These are phyloP conservation scores for Clarias macrocephalus DNA, from an alignment of 2,113 vertebrate genomes.

Conservation along the genomic window DNA sequence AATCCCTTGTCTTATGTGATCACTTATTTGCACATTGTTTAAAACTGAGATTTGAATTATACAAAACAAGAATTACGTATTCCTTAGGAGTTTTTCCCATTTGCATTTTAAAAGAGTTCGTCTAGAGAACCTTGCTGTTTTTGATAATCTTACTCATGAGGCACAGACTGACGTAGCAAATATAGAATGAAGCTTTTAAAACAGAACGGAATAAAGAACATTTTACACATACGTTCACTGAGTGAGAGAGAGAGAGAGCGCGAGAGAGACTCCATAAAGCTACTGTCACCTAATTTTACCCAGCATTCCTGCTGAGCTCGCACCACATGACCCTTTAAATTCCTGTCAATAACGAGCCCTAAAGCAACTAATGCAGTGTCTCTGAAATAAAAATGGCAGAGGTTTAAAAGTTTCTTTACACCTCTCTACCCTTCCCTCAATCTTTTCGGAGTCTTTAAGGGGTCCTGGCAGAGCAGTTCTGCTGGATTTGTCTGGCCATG, in stretches of 20 bases:
- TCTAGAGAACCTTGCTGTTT: neutral
- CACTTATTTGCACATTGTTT: neutral
- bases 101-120: neutral
- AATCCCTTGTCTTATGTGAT: neutral
- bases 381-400: conserved; percentile 65
- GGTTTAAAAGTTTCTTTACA: conserved; percentile 65
- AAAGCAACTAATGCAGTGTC: conserved; percentile 64
- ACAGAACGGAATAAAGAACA: neutral
- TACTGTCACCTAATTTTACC: conserved; percentile 42
- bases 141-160: neutral
- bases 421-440: conserved; percentile 64
- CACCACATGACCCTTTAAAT: conserved; percentile 62
- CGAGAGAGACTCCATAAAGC: neutral
- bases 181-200: neutral
- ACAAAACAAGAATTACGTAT: neutral
- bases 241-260: conserved; percentile 5
- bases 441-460: conserved; percentile 62
- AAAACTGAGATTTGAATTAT: neutral
- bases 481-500: conserved; percentile 72
- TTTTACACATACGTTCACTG: neutral
- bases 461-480: conserved; percentile 66
- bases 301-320: conserved; percentile 40
- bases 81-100: neutral
- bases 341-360: conserved; percentile 69
- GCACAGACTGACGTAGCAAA: neutral